Percentiles rank a stretch among this genome's conserved stretches.
Conservation (phyloP, 2,113 vertebrate species). For the Pseudorhombus dupliciocellatus region DNA sequence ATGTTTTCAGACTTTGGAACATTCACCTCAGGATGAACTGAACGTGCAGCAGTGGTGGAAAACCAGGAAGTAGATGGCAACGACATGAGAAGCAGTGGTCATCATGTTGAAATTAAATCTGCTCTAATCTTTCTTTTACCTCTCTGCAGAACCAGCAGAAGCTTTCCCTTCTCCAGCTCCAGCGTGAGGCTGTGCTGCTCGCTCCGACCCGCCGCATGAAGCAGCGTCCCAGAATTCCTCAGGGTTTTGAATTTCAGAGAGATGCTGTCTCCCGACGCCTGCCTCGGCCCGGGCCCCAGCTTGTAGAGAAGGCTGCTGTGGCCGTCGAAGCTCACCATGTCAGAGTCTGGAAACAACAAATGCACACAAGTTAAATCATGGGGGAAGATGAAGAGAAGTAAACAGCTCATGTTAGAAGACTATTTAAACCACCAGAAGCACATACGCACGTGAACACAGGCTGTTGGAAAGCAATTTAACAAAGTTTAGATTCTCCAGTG, state of each 20-base stretch:
- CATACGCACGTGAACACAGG: not conserved
- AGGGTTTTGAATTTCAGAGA: slow-evolving; percentile 62
- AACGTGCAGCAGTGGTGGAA: not conserved
- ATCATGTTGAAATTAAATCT: not conserved
- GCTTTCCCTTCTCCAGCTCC: slow-evolving; percentile 55
- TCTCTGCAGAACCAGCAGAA: slow-evolving; percentile 54
- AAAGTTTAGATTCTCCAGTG: not conserved
- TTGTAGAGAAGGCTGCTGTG: slow-evolving; percentile 56
- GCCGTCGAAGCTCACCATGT: slow-evolving; percentile 54
- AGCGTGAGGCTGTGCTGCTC: slow-evolving; percentile 56
- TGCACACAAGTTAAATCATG: no score
- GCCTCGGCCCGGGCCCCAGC: slow-evolving; percentile 30
- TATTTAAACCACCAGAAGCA: no score
- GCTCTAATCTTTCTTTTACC: no score
- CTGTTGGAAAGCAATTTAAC: not conserved
- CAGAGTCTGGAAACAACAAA: slow-evolving; percentile 42
- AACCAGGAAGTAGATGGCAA: not conserved
- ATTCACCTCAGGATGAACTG: not conserved
- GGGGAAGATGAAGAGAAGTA: no score
- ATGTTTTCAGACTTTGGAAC: no score
- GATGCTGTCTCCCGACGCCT: slow-evolving; percentile 31
- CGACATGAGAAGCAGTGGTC: not conserved
- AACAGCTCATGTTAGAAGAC: no score
- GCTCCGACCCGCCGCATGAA: slow-evolving; percentile 35
- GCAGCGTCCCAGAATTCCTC: slow-evolving; percentile 59